Evolutionary conservation across 2,113 vertebrate species (phyloP), one percentile per base, ranked within the genome.

Genomic region (Pyxicephalus adspersus): DNA sequence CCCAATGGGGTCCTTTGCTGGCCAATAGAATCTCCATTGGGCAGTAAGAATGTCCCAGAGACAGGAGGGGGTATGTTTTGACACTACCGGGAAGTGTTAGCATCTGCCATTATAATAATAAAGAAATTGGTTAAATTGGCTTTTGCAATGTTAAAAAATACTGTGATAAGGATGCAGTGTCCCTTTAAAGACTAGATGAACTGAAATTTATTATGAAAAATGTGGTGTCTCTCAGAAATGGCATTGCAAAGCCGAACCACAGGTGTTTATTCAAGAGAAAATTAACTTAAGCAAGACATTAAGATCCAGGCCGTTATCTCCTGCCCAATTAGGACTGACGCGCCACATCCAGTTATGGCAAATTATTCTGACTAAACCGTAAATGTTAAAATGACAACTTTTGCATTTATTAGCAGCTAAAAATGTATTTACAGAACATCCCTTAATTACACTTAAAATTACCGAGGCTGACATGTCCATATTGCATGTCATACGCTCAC

Each of bases 401-500:
- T n/a, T 78, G 76, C 51, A 67, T 78, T 57, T 57, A 38, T 78
- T 57, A 65, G 76, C 22, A 34, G 25, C 26, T 20, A 50, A 52
- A 67, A 58, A 29, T 34, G 28, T 58, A 34, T 74, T 74, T n/a
- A 60, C 19, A 58, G 54, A 58, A 58, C 26, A 25, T 77, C 15
- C 58, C 55, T 63, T 78, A 78, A 78, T 78, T 67, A 67, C 52
- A 66, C 50, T 66, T 52, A 78, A 64, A 78, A 78, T 78, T 78
- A 78, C 76, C 29, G 9, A 55, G 52, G 20, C 63, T 67, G 28
- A 58, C 29, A 67, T n/a, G 23, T 31, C 23, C 28, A 38, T 38
- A 31, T 52, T 9, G 22, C 52, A 54, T 58, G 64, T 78, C 51
- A n/a, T 52, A 52, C 28, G n/a, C 76, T 45, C 52, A 55, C 76